Conservation (phyloP, 2,797 vertebrate species). For the Sarcoramphus papa region DNA sequence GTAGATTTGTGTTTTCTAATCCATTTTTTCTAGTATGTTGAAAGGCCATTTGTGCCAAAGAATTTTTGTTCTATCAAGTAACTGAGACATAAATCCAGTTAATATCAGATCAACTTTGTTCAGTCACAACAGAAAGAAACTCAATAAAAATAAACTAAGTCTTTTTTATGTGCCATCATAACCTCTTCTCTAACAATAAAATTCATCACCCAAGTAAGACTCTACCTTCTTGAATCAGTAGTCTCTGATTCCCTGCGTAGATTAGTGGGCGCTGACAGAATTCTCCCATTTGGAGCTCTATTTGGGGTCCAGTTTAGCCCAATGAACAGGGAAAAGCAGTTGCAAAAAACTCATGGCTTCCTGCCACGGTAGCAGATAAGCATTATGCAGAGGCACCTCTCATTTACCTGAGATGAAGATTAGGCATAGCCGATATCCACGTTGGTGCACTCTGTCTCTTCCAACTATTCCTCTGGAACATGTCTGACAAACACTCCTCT, state of each 20-base stretch:
- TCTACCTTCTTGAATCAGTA: not conserved
- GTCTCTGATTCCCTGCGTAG: not conserved
- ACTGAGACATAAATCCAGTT: not conserved
- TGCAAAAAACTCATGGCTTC: not conserved
- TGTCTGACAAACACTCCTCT: not conserved
- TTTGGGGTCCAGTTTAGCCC: not conserved
- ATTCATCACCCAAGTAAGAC: not conserved
- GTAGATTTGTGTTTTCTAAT: slow-evolving; percentile 3
- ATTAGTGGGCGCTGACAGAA: not conserved
- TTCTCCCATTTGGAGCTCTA: not conserved
- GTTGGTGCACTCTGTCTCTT: not conserved
- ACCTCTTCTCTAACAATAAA: not conserved
- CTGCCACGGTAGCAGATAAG: not conserved
- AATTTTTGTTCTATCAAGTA: slow-evolving; percentile 3
- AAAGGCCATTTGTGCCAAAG: not conserved
- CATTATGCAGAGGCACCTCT: not conserved
- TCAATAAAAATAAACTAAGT: not conserved
- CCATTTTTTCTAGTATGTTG: not conserved
- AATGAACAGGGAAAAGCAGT: not conserved
- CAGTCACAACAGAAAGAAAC: not conserved
- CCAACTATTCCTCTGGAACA: not conserved
- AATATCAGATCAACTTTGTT: not conserved
- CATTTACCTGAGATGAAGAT: not conserved
- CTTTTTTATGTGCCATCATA: not conserved
- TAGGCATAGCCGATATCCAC: not conserved